These are phyloP conservation scores for Caenorhabditis angaria DNA, from an alignment of 2,888 invertebrate species.

Conservation along the genomic window DNA sequence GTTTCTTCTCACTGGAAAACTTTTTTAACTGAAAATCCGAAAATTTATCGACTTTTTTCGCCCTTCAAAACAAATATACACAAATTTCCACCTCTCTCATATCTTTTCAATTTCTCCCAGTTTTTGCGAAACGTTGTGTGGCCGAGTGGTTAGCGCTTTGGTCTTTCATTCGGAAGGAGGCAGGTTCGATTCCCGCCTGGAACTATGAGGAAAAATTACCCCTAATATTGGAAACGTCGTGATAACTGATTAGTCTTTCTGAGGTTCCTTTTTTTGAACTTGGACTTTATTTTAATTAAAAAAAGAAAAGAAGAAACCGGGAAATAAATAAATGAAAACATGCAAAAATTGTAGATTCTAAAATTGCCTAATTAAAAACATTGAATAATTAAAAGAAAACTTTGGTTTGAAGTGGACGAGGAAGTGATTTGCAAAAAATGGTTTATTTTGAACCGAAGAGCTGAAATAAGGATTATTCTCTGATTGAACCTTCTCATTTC, in stretches of 20 bases:
- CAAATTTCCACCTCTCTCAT: background rate
- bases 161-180: background rate
- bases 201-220: background rate
- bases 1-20: too few relatives aligned
- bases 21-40: too few relatives aligned
- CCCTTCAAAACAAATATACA: background rate
- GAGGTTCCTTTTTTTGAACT: background rate
- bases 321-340: background rate
- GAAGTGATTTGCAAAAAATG: too few relatives aligned
- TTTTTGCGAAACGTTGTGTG: background rate
- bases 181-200: background rate
- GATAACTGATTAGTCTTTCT: background rate
- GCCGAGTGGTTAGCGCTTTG: background rate
- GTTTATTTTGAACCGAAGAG: conserved; percentile 10
- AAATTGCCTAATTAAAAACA: background rate
- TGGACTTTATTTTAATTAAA: background rate
- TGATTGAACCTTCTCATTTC: too few relatives aligned
- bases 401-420: background rate
- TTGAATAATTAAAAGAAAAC: too few relatives aligned
- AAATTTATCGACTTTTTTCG: too few relatives aligned
- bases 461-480: too few relatives aligned
- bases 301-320: background rate
- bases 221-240: background rate
- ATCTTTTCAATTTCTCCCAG: background rate
- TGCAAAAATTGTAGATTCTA: background rate